phyloP scores from a whole-genome alignment of 2,888 invertebrate genomes.

The Cheilosia impressa region DNA sequence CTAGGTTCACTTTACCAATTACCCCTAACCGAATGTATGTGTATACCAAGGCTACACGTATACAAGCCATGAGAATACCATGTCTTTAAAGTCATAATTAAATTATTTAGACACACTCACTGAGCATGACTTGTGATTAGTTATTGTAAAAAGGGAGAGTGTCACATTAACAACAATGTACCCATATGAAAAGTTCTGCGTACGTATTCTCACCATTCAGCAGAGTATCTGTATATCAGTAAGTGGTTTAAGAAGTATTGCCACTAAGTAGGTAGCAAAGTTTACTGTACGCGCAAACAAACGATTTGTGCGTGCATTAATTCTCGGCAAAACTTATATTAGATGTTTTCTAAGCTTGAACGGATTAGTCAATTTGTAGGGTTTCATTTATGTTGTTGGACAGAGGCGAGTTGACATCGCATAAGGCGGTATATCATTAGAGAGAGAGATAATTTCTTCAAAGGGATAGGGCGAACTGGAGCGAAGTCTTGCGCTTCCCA shows the following conservation, averaged over 20 bases:
- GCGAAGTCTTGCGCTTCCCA: slow-evolving; percentile 14
- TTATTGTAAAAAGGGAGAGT: slow-evolving; percentile 30
- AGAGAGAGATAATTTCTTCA: slow-evolving; percentile 8
- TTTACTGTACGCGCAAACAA: slow-evolving; percentile 43
- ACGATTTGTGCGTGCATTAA: slow-evolving; percentile 69
- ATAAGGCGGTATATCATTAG: slow-evolving; percentile 32
- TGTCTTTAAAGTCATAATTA: slow-evolving; percentile 36
- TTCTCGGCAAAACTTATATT: slow-evolving; percentile 26
- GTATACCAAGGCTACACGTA: background rate
- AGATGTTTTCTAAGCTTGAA: slow-evolving; percentile 14
- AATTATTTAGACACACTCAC: slow-evolving; percentile 67
- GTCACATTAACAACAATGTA: slow-evolving; percentile 20
- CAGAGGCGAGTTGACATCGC: slow-evolving; percentile 15
- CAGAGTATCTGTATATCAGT: slow-evolving; percentile 13
- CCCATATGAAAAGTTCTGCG: background rate
- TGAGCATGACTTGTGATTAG: slow-evolving; percentile 57
- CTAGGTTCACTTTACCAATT: slow-evolving; percentile 21
- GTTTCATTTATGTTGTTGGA: slow-evolving; percentile 37
- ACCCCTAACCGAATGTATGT: slow-evolving; percentile 5
- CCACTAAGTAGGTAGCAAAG: background rate
- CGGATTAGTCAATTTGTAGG: slow-evolving; percentile 49
- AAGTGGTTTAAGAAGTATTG: slow-evolving; percentile 28
- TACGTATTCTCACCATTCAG: background rate
- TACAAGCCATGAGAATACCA: background rate
- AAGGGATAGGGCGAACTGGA: slow-evolving; percentile 24